Evolutionary conservation across 2,113 vertebrate species (phyloP).

Genomic region (Rattus norvegicus): GRCr8 NC_086031.1:58155001-58155500

Average conservation of each 20-base stretch:
- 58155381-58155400: not conserved
- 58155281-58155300: not conserved
- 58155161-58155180: not conserved
- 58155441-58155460: not conserved
- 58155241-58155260: not conserved
- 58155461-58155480: not conserved
- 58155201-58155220: not conserved
- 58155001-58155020: not conserved
- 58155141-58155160: not conserved
- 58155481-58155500: not conserved
- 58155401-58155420: not conserved
- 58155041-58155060: constrained; percentile 10
- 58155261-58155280: not conserved
- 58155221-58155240: not conserved
- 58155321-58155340: not conserved
- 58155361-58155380: not conserved
- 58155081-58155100: constrained; percentile 24
- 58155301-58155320: not conserved
- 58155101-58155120: constrained; percentile 21
- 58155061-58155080: not conserved
- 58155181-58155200: not conserved
- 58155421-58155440: not conserved
- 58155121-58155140: not conserved
- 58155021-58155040: not conserved
- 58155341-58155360: not conserved